Evolutionary conservation across 2,888 invertebrate genomes (phyloP), one percentile per base, ranked within the genome.

Genomic region (Iphiclides podalirius): DNA sequence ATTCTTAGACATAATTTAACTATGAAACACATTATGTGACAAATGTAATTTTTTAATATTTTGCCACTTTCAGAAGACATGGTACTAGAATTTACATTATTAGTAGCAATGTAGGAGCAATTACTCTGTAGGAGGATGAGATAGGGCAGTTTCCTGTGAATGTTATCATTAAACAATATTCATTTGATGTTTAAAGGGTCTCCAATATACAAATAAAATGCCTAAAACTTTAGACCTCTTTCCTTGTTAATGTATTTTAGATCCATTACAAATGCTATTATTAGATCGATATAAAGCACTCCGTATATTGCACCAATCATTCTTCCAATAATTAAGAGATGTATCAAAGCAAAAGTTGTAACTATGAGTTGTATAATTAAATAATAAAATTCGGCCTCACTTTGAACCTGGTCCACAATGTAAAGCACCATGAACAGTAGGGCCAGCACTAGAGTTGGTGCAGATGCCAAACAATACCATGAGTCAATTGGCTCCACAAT

Each of bases 361-460:
- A 85, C 11, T 7, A 50, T 1, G 1, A 75, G 58, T 60, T 85
- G 72, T 46, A 80, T 69, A 26, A 68, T 0, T 13, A 76, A 63
- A 52, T 79, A 86, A 62, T 83, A 85, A 23, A 77, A 54, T 58
- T 86, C 85, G 40, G 81, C 81, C 69, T 83, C 79, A 62, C 72
- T 67, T 62, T 77, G 77, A 54, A 83, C 77, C 69, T 87, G 86
- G 61, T 85, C 86, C 55, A 86, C 84, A 47, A 84, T 45, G 62
- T 87, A 85, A 45, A 87, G 76, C 60, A 87, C 68, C 75, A 85
- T 79, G 33, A 81, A 64, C 52, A 71, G 72, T 15, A 67, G 51
- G 35, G 86, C 79, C 60, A 80, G 70, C 80, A 85, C 78, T 50
- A 86, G 72, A n/a, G 86, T 85, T 23, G 87, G 85, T 28, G 63